Percentiles rank a stretch among this genome's conserved stretches.
Evolutionary conservation across 1,140 invertebrate species (phyloP).

Genomic region (Bombus terrestris): DNA sequence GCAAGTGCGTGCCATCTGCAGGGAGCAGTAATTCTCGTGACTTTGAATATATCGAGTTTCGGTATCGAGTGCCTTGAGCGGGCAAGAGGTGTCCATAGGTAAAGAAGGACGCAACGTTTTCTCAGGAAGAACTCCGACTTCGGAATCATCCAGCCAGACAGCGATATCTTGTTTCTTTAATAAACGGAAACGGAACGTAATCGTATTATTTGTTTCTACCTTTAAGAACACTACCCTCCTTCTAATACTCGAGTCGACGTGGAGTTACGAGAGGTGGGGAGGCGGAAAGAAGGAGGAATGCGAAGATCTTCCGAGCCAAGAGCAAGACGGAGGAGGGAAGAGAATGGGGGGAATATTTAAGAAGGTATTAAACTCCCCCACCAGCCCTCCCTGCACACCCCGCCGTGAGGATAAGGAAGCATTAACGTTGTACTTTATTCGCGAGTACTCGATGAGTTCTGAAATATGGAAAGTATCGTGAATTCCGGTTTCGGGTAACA

Average conservation of each 20-base stretch:
- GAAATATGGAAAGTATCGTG: constrained; percentile 74
- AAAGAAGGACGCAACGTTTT: constrained; percentile 43
- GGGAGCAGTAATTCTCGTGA: constrained; percentile 74
- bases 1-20: constrained; percentile 68
- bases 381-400: constrained; percentile 13
- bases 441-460: constrained; percentile 72
- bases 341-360: constrained; percentile 81
- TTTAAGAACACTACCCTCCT: constrained; percentile 73
- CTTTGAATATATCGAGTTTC: constrained; percentile 81
- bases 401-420: constrained; percentile 69
- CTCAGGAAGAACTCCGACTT: constrained; percentile 59
- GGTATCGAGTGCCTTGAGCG: constrained; percentile 73
- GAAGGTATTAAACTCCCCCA: constrained; percentile 79
- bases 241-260: constrained; percentile 67
- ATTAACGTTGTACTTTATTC: constrained; percentile 78
- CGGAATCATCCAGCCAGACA: constrained; percentile 68
- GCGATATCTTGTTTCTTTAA: constrained; percentile 83
- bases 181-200: constrained; percentile 83
- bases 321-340: constrained; percentile 1
- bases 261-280: neutral
- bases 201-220: constrained; percentile 83
- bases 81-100: constrained; percentile 42
- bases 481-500: constrained; percentile 51
- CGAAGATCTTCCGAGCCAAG: constrained; percentile 42
- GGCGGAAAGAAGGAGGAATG: constrained; percentile 16